Conservation (phyloP, 2,113 vertebrate species). For the Labeo rohita region DNA sequence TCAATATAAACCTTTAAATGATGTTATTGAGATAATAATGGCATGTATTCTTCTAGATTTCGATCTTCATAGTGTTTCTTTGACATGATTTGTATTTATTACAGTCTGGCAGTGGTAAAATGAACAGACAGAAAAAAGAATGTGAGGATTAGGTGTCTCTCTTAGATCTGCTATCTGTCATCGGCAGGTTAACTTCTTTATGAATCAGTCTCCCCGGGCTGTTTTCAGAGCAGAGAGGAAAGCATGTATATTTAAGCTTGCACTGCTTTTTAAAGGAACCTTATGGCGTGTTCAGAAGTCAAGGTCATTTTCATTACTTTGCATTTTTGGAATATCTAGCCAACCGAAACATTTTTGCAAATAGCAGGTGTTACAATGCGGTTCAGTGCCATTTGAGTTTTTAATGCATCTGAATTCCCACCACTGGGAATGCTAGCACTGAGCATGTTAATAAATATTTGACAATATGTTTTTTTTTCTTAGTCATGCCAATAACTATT, state of each 20-base stretch:
- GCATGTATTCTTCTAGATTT: neutral
- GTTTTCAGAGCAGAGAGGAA: conserved; percentile 29
- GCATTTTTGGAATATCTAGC: conserved; percentile 11
- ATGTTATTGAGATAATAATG: too few species aligned
- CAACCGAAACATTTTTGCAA: neutral
- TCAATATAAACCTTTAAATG: neutral
- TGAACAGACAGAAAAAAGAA: conserved; percentile 54
- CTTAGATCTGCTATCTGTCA: conserved; percentile 59
- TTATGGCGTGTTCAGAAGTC: neutral
- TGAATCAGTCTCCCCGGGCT: conserved; percentile 43
- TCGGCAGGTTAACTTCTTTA: conserved; percentile 46
- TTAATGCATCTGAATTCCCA: neutral
- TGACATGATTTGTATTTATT: neutral
- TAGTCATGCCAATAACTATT: conserved; percentile 31
- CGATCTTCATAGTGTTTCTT: neutral
- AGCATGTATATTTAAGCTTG: conserved; percentile 35
- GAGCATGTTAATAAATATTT: conserved; percentile 11
- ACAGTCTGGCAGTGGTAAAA: conserved; percentile 14
- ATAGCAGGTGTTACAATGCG: neutral
- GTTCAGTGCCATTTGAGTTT: neutral
- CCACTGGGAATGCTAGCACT: neutral
- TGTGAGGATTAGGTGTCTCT: conserved; percentile 55
- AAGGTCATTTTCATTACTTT: conserved; percentile 21
- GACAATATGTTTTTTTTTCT: neutral
- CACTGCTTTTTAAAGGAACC: neutral